phyloP scores from a whole-genome alignment of 1,140 invertebrate genomes.

The Harpegnathos saltator region DNA sequence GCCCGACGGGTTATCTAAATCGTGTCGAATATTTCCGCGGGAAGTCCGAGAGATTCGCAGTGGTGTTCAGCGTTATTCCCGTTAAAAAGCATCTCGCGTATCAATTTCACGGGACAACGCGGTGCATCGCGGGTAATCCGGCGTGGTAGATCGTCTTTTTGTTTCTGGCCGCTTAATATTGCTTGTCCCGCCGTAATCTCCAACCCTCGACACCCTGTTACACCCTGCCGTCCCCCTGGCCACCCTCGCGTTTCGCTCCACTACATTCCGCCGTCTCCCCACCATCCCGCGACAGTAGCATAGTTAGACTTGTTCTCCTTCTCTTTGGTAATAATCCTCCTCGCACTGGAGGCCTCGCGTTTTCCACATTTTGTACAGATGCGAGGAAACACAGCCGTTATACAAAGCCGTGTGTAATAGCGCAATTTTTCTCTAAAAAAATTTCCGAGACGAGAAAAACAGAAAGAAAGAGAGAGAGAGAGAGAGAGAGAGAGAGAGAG shows the following conservation, averaged over 20 bases:
- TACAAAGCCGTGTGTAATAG: background rate
- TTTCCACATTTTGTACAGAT: constrained; percentile 29
- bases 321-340: constrained; percentile 48
- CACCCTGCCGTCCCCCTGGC: constrained; percentile 42
- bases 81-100: constrained; percentile 82
- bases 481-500: too few species aligned
- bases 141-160: constrained; percentile 83
- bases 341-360: constrained; percentile 15
- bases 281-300: constrained; percentile 49
- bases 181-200: constrained; percentile 82
- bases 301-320: constrained; percentile 64
- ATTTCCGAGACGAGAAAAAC: too few species aligned
- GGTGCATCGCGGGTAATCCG: constrained; percentile 80
- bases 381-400: constrained; percentile 7
- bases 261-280: constrained; percentile 45
- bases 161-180: constrained; percentile 83
- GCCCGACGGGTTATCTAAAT: constrained; percentile 73
- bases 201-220: constrained; percentile 70
- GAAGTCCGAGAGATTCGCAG: constrained; percentile 30
- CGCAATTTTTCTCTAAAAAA: background rate
- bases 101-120: constrained; percentile 85
- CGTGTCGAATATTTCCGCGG: constrained; percentile 74
- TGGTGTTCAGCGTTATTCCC: constrained; percentile 52
- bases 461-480: too few species aligned
- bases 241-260: constrained; percentile 64